Conservation (phyloP, 2,888 invertebrate species). For the Carabus problematicus region DNA sequence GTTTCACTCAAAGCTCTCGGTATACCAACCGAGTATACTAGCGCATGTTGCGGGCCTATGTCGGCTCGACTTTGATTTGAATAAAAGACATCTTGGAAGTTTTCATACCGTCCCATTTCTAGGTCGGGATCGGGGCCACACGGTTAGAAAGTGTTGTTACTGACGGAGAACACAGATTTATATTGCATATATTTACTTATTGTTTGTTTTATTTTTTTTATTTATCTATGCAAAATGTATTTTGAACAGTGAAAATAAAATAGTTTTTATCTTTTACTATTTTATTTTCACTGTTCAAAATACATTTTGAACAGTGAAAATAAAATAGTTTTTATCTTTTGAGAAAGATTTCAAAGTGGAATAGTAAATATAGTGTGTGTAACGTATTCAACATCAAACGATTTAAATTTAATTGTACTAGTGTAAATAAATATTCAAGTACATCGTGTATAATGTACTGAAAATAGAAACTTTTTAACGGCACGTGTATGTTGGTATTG, state of each 20-base stretch:
- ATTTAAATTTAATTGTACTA: not conserved
- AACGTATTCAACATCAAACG: not conserved
- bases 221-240: constrained; percentile 10
- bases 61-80: constrained; percentile 12
- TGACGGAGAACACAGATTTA: not conserved
- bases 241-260: not conserved
- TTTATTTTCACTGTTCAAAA: not conserved
- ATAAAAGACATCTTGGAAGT: constrained; percentile 20
- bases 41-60: constrained; percentile 5
- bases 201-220: not conserved
- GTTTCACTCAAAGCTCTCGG: constrained; percentile 3
- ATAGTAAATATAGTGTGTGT: too few species aligned
- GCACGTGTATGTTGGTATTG: too few species aligned
- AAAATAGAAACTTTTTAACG: too few species aligned
- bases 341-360: too few species aligned
- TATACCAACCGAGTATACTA: not conserved
- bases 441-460: not conserved
- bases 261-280: not conserved
- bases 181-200: not conserved
- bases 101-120: constrained; percentile 25
- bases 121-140: constrained; percentile 38
- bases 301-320: not conserved
- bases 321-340: not conserved
- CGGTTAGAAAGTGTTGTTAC: constrained; percentile 40
- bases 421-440: not conserved